Evolutionary conservation across 1,140 invertebrate genomes (phyloP).

Genomic region (Melipona quadrifasciata): DNA sequence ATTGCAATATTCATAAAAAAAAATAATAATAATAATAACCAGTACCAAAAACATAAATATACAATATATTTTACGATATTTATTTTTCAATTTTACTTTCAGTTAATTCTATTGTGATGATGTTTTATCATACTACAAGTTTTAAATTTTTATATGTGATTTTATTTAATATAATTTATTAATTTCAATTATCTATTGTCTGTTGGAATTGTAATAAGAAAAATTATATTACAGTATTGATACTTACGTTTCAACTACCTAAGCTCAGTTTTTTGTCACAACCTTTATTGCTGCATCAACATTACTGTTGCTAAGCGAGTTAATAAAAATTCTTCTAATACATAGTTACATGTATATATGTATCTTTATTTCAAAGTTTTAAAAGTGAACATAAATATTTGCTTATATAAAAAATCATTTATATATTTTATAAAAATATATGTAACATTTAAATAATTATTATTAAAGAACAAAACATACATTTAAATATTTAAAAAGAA

Average conservation of each 20-base stretch:
- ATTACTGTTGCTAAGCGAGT: slow-evolving; percentile 22
- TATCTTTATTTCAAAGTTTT: not conserved
- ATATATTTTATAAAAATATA: not conserved
- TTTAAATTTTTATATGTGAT: not conserved
- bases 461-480: too few relatives aligned
- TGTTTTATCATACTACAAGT: not conserved
- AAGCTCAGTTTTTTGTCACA: not conserved
- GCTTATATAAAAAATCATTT: too few relatives aligned
- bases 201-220: not conserved
- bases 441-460: not conserved
- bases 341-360: not conserved
- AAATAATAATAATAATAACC: not conserved
- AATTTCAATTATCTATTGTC: not conserved
- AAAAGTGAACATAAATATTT: not conserved
- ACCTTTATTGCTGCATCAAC: not conserved
- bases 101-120: not conserved
- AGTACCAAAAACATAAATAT: not conserved
- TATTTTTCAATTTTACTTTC: not conserved
- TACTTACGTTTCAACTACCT: not conserved
- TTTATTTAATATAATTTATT: not conserved
- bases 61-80: not conserved
- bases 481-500: too few relatives aligned
- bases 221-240: not conserved
- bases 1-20: not conserved
- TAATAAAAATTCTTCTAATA: not conserved